Evolutionary conservation across 2,888 invertebrate genomes (phyloP).

Genomic region (Romanomermis culicivorax): DNA sequence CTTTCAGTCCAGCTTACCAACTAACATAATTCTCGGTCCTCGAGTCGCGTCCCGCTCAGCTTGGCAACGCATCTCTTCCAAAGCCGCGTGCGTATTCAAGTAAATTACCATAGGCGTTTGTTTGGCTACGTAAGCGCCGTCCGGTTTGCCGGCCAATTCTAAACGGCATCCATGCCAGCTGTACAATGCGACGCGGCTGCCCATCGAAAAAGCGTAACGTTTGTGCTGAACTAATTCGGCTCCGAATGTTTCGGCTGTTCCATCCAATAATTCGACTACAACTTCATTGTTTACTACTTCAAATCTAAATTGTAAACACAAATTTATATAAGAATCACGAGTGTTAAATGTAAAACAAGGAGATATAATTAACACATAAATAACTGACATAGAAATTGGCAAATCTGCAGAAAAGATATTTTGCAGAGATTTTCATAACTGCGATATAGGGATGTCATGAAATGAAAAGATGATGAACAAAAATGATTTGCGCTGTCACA

Average conservation of each 20-base stretch:
- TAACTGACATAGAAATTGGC: too few relatives aligned
- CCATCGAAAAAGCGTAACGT: conserved; percentile 52
- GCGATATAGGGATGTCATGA: too few relatives aligned
- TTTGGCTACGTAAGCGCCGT: conserved; percentile 77
- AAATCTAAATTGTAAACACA: conserved; percentile 1
- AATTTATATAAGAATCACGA: too few relatives aligned
- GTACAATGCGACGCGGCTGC: conserved; percentile 81
- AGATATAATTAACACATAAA: too few relatives aligned
- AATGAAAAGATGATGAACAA: too few relatives aligned
- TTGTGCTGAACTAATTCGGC: conserved; percentile 81
- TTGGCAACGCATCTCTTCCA: conserved; percentile 63
- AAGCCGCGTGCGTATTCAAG: conserved; percentile 75
- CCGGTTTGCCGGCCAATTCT: conserved; percentile 63
- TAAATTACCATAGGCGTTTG: conserved; percentile 93
- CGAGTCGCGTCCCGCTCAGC: conserved; percentile 44
- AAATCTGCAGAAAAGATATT: too few relatives aligned
- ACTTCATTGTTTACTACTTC: conserved; percentile 16
- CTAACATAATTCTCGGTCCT: conserved; percentile 20
- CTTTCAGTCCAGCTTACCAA: conserved; percentile 13
- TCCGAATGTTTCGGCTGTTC: conserved; percentile 85
- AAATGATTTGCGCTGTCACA: too few relatives aligned
- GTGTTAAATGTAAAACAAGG: too few relatives aligned
- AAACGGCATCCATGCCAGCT: conserved; percentile 84
- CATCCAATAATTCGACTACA: conserved; percentile 49
- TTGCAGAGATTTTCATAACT: too few relatives aligned